Evolutionary conservation across 2,888 invertebrate genomes (phyloP), one percentile per base, ranked within the genome.

Genomic region (Calliopum simillimum): DNA sequence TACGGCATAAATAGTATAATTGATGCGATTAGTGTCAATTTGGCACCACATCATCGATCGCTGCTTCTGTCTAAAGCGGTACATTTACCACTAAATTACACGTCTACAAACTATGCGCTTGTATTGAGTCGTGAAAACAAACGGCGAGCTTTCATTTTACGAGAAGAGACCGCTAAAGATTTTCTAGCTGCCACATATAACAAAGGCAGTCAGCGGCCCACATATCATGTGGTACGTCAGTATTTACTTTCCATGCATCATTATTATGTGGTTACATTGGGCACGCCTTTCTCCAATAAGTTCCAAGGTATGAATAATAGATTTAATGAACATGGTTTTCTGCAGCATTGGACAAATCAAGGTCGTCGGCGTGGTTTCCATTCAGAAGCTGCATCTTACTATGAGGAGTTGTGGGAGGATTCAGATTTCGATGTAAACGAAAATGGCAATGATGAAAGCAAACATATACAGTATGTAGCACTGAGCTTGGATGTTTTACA

Each of bases 181-280:
- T 75, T 85, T 8, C 74, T 85, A 12, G 78, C 80, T 2, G 72
- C 76, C 19, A 84, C 81, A 16, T 85, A 78, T 43, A 79, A 82
- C 49, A n/a, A n/a, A n/a, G n/a, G 67, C 71, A 1, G 75, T 76
- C 79, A 75, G 13, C 78, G 81, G n/a, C 80, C 85, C 12, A 53
- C 75, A 1, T 84, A 79, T 71, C 85, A 85, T 56, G 77, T 84
- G 47, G 80, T 84, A 14, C 80, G 80, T 59, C 80, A 85, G 64
- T 80, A 82, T 74, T 71, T 84, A 4, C 75, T 80, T 23, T 79
- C 83, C 3, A 72, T 82, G 76, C 76, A 78, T 2, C 75, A 75
- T 41, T 81, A 80, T 1, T 85, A 84, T 61, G 76, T 82, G 0
- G 64, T 81, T 4, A 75, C 80, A 0, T 63, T 73, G 3, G 83